phyloP scores from a whole-genome alignment of 2,113 vertebrate species.

The Lycaon pictus region DNA sequence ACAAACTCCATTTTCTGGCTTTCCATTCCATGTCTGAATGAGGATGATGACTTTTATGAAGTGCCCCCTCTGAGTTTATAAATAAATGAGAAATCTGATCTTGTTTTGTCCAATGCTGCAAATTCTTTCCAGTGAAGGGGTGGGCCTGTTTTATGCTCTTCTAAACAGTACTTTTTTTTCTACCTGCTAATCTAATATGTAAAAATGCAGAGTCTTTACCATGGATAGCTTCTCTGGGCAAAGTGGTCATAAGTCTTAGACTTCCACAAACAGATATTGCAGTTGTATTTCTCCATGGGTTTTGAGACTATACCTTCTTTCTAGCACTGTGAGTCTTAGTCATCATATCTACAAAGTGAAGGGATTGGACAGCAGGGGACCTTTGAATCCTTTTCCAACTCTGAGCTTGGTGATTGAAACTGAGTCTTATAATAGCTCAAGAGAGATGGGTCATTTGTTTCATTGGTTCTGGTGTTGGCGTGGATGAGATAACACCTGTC shows the following conservation, averaged over 20 bases:
- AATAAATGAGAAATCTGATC: constrained; percentile 39
- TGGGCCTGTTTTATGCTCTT: background rate
- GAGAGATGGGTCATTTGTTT: background rate
- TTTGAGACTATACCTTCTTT: constrained; percentile 3
- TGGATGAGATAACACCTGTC: background rate
- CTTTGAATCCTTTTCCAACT: background rate
- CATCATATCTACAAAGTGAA: background rate
- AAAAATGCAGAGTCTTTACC: background rate
- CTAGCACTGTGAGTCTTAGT: background rate
- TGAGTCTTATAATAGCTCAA: background rate
- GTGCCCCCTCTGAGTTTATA: constrained; percentile 10
- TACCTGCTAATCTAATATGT: background rate
- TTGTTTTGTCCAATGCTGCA: background rate
- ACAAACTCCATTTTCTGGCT: constrained; percentile 40
- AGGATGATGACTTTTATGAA: background rate
- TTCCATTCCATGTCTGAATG: background rate
- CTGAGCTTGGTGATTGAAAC: background rate
- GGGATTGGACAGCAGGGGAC: background rate
- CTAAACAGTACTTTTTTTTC: background rate
- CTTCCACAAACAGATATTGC: background rate
- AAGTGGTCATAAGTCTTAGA: background rate
- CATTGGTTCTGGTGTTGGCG: background rate
- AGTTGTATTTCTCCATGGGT: background rate
- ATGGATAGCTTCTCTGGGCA: background rate
- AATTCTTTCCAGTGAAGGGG: background rate